Conservation (phyloP, 2,888 invertebrate species). For the Pemphredon lugubris region DNA sequence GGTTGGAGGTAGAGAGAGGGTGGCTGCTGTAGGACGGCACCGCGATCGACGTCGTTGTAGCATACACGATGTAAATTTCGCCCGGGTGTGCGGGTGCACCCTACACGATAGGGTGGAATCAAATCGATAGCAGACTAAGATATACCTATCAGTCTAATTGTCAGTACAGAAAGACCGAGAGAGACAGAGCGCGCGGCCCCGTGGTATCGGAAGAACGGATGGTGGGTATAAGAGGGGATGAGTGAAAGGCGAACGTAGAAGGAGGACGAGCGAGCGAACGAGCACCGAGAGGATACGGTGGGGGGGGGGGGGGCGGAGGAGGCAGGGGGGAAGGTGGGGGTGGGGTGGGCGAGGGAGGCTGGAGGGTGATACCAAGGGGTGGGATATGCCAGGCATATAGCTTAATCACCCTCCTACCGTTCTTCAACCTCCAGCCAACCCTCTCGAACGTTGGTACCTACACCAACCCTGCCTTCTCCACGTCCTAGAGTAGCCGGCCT, state of each 20-base stretch:
- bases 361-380: conserved; percentile 74
- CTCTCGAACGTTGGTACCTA: conserved; percentile 74
- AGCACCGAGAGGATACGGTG: too few relatives aligned
- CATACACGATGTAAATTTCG: conserved; percentile 79
- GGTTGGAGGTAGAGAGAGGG: conserved; percentile 59
- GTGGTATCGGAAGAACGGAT: conserved; percentile 76
- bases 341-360: conserved; percentile 51
- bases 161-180: conserved; percentile 81
- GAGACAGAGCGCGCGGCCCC: conserved; percentile 72
- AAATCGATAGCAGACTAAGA: conserved; percentile 81
- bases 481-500: conserved; percentile 78
- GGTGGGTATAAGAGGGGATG: conserved; percentile 67
- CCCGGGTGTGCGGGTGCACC: conserved; percentile 75
- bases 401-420: conserved; percentile 83
- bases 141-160: conserved; percentile 82
- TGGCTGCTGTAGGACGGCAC: conserved; percentile 70
- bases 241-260: conserved; percentile 65
- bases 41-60: conserved; percentile 74
- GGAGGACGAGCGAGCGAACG: conserved; percentile 64
- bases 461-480: conserved; percentile 71
- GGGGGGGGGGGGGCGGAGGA: conserved; percentile 63
- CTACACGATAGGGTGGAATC: conserved; percentile 79
- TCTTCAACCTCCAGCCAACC: conserved; percentile 76
- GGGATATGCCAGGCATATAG: conserved; percentile 83
- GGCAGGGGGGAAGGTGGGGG: conserved; percentile 63